These are phyloP conservation scores for Megalopta genalis DNA, from an alignment of 1,140 invertebrate genomes.

Conservation along the genomic window DNA sequence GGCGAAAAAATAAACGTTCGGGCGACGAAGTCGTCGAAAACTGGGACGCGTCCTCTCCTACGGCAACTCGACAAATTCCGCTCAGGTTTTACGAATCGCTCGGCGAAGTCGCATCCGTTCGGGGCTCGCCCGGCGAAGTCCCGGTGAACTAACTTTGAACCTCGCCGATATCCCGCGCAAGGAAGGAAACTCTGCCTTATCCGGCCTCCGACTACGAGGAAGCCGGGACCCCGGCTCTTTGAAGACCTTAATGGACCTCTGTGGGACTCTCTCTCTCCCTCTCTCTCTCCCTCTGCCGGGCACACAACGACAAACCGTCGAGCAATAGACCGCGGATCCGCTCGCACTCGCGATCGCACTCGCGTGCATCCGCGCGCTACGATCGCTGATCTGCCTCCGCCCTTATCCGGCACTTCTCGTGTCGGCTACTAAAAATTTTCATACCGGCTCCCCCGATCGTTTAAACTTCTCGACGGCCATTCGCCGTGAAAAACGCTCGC, in stretches of 20 bases:
- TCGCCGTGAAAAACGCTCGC: too few species aligned
- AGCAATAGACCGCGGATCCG: constrained; percentile 43
- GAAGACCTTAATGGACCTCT: constrained; percentile 48
- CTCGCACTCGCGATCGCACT: neutral
- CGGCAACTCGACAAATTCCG: constrained; percentile 25
- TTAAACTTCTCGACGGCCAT: too few species aligned
- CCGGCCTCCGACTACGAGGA: neutral
- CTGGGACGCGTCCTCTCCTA: neutral
- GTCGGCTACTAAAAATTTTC: too few species aligned
- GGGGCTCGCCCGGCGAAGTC: neutral
- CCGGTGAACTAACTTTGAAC: constrained; percentile 1
- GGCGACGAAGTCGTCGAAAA: constrained; percentile 13
- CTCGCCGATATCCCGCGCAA: neutral
- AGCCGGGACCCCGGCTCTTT: constrained; percentile 14
- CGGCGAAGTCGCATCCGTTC: constrained; percentile 20
- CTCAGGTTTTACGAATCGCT: constrained; percentile 30
- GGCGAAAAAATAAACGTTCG: constrained; percentile 29
- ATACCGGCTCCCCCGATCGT: too few species aligned
- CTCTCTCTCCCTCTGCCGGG: neutral
- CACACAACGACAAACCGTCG: constrained; percentile 42
- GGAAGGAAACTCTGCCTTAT: constrained; percentile 11
- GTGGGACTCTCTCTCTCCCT: too few species aligned
- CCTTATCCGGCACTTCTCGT: too few species aligned
- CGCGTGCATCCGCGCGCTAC: neutral
- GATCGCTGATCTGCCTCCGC: too few species aligned